Evolutionary conservation across 2,888 invertebrate genomes (phyloP).

Genomic region (Thecophora atra): DNA sequence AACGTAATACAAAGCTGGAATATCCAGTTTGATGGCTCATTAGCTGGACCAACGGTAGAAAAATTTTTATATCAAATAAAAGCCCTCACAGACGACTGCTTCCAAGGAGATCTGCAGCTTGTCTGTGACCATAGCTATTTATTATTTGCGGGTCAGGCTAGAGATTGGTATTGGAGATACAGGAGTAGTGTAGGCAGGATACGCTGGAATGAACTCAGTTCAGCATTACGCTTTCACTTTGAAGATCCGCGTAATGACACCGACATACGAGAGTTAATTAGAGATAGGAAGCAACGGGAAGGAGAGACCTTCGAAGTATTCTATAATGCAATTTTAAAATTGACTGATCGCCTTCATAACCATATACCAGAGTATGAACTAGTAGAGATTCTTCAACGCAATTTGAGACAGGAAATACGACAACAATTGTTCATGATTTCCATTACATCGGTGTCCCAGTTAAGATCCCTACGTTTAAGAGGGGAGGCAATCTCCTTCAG

Average conservation of each 20-base stretch:
- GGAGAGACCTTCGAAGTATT: conserved; percentile 31
- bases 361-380: conserved; percentile 5
- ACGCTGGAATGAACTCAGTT: conserved; percentile 24
- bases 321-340: conserved; percentile 29
- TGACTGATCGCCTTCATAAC: conserved; percentile 23
- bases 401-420: conserved; percentile 24
- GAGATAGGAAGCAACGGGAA: conserved; percentile 37
- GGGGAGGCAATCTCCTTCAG: no score
- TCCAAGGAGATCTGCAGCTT: not conserved
- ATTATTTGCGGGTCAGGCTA: not conserved
- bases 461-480: not conserved
- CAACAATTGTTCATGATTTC: conserved; percentile 3
- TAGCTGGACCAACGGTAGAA: not conserved
- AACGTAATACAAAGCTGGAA: not conserved
- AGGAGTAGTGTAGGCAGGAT: not conserved
- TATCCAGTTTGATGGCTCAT: not conserved
- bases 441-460: not conserved
- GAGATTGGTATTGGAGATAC: conserved; percentile 23
- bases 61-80: not conserved
- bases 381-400: conserved; percentile 29
- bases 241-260: conserved; percentile 24
- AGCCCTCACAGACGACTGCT: not conserved
- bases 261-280: no score
- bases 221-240: conserved; percentile 27
- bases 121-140: not conserved